Evolutionary conservation across 2,797 vertebrate genomes (phyloP).

Genomic region (Odontamblyopus lacepedii): DNA sequence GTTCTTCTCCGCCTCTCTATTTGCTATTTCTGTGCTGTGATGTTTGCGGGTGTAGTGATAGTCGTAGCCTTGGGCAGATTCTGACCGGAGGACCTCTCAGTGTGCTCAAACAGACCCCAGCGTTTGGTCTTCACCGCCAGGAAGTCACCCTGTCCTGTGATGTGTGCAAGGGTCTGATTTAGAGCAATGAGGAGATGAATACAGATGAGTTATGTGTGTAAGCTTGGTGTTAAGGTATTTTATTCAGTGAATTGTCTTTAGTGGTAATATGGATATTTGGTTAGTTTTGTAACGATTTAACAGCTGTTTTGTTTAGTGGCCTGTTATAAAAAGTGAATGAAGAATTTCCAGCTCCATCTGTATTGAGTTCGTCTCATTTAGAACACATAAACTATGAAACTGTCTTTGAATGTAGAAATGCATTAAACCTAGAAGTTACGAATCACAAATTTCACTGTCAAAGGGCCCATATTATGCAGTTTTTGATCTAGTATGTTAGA

Average conservation of each 20-base stretch:
- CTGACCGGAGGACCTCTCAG: slow-evolving; percentile 22
- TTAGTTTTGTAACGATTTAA: not conserved
- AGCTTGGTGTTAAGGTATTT: not conserved
- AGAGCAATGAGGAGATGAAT: not conserved
- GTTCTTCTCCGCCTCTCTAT: slow-evolving; percentile 17
- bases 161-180: slow-evolving; percentile 32
- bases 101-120: slow-evolving; percentile 32
- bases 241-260: not conserved
- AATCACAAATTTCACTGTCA: no score
- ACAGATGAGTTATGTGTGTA: not conserved
- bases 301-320: not conserved
- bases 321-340: not conserved
- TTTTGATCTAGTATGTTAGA: no score
- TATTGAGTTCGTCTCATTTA: no score
- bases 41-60: slow-evolving; percentile 16
- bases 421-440: no score
- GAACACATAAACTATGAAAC: no score
- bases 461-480: no score
- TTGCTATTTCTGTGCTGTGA: slow-evolving; percentile 7
- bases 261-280: not conserved
- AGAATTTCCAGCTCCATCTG: no score
- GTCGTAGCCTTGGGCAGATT: slow-evolving; percentile 23
- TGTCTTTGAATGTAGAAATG: no score
- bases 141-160: slow-evolving; percentile 32
- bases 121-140: slow-evolving; percentile 28